Evolutionary conservation across 92 coral and sea anemone species (phyloP), one percentile per base, ranked within the genome.

Genomic region (Parazoanthus darwini): DNA sequence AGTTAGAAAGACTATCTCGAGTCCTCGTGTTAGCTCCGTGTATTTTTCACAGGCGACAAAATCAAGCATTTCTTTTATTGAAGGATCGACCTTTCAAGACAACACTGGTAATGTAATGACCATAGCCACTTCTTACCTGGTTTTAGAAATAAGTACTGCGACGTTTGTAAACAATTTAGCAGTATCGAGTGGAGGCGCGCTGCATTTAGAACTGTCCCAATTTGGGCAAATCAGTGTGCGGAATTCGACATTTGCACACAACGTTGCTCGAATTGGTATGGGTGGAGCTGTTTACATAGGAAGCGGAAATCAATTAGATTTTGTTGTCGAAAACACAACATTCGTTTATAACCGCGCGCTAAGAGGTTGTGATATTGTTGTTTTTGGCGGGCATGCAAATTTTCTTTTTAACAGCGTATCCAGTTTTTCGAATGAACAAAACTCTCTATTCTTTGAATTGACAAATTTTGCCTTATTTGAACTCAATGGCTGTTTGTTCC

Each of bases 221-320:
- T 0, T 36, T 74, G 78, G 14, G 8, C 78, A 74, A 29, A 74
- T 74, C 6, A 13, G n/a, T 74, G 78, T 74, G 44, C 25, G 44
- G 39, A 14, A 74, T 13, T 74, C 78, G 7, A 8, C 7, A 2
- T 74, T 74, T 74, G 20, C 44, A 36, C 44, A 36, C 15, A 74
- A 74, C 78, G 7, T 42, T 18, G 78, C 78, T 35, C 20, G 0
- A 6, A 16, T 4, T 29, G 78, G 35, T 1, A 26, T 0, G 0
- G 89, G 89, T 0, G 89, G 89, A 51, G 85, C 89, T 39, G 10
- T 87, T 16, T 54, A 37, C 63, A 9, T 65, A 25, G 68, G 26
- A 22, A 63, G 3, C 22, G 78, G 23, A 6, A 35, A 37, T 56
- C 8, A 29, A 23, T 7, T 36, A 0, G 16, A 44, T 54, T 13